Evolutionary conservation across 2,113 vertebrate species (phyloP).

Genomic region (Todiramphus saurophagus): DNA sequence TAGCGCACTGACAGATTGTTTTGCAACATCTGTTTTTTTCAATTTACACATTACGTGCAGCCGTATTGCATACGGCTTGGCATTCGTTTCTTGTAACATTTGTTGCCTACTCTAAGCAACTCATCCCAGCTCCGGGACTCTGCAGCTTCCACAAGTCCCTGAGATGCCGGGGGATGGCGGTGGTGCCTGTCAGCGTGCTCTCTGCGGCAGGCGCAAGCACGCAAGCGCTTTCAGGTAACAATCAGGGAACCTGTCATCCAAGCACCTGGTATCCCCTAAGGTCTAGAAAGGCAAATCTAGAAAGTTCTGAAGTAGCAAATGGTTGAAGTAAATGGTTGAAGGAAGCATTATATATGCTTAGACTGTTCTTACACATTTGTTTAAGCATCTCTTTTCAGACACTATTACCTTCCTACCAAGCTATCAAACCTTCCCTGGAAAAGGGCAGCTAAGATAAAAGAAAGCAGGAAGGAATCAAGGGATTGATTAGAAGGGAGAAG

Average conservation of each 20-base stretch:
- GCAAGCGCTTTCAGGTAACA: rapidly evolving
- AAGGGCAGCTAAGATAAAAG: background rate
- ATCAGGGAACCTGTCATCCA: rapidly evolving
- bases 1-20: background rate
- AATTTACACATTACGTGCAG: background rate
- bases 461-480: background rate
- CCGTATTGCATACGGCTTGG: background rate
- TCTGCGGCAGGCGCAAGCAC: background rate
- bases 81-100: background rate
- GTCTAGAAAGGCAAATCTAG: background rate
- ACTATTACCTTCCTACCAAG: background rate
- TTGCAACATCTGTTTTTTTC: background rate
- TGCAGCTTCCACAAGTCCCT: background rate
- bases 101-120: background rate
- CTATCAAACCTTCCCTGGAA: background rate
- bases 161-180: rapidly evolving
- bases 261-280: background rate
- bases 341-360: background rate
- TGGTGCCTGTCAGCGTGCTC: background rate
- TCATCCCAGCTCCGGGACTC: background rate
- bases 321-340: background rate
- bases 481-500: background rate
- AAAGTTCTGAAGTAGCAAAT: background rate
- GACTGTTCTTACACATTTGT: background rate
- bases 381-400: background rate